These are phyloP conservation scores for Zelostemma sp. DNA, from an alignment of 1,140 invertebrate species.

Conservation along the genomic window DNA sequence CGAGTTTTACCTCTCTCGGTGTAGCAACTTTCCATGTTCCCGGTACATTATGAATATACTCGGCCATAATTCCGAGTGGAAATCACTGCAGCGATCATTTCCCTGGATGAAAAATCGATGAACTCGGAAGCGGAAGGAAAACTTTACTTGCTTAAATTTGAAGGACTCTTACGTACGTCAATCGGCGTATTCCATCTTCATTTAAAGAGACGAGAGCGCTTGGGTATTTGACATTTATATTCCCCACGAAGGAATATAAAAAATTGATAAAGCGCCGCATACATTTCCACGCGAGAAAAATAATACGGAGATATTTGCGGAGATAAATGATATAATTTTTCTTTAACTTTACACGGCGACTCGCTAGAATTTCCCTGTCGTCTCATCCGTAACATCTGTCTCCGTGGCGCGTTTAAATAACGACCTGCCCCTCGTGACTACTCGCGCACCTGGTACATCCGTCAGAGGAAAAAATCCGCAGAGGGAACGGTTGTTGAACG, in stretches of 20 bases:
- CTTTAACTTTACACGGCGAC: slow-evolving; percentile 20
- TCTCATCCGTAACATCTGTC: slow-evolving; percentile 38
- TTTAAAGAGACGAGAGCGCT: too few species aligned
- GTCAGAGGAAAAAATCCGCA: slow-evolving; percentile 17
- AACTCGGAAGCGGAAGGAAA: slow-evolving; percentile 19
- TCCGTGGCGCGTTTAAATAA: slow-evolving; percentile 36
- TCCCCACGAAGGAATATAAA: slow-evolving; percentile 15
- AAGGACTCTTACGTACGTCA: too few species aligned
- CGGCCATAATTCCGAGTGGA: slow-evolving; percentile 43
- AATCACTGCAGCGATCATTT: slow-evolving; percentile 46
- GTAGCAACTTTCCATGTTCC: slow-evolving; percentile 51
- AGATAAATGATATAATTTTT: slow-evolving; percentile 45
- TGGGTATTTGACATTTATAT: slow-evolving; percentile 27
- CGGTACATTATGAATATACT: slow-evolving; percentile 56
- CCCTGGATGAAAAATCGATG: slow-evolving; percentile 32
- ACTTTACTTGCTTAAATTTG: too few species aligned
- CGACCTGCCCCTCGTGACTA: slow-evolving; percentile 30
- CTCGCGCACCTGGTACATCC: slow-evolving; percentile 20
- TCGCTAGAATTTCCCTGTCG: slow-evolving; percentile 43
- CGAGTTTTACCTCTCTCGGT: slow-evolving; percentile 31
- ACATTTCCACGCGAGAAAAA: slow-evolving; percentile 13
- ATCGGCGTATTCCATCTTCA: too few species aligned
- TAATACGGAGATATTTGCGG: slow-evolving; percentile 2
- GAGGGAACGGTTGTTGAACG: slow-evolving; percentile 19
- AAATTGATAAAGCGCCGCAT: slow-evolving; percentile 24